Evolutionary conservation across 2,888 invertebrate species (phyloP).

Genomic region (Trachelus troglodyta): DNA sequence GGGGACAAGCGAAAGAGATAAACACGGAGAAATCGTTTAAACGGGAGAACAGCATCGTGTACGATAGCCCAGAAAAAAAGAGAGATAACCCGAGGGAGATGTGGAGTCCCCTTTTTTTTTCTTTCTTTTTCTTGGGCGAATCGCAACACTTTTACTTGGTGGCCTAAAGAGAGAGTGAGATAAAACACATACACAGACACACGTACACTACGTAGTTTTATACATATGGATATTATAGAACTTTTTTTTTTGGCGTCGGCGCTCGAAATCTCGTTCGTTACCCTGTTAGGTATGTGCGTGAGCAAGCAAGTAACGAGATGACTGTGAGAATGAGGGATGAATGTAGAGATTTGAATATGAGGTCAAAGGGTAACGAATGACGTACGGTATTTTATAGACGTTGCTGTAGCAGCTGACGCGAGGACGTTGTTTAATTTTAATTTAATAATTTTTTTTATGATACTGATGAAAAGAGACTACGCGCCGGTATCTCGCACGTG

Average conservation of each 20-base stretch:
- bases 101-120: background rate
- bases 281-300: too few species aligned
- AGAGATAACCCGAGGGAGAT: background rate
- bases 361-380: background rate
- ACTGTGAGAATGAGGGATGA: too few species aligned
- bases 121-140: background rate
- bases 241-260: too few species aligned
- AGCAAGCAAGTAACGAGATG: too few species aligned
- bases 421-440: conserved; percentile 36
- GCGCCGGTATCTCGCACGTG: conserved; percentile 54
- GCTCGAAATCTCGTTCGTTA: too few species aligned
- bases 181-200: conserved; percentile 28
- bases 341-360: background rate
- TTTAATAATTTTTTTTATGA: conserved; percentile 41
- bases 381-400: background rate
- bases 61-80: background rate
- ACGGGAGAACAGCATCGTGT: background rate
- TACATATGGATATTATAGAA: conserved; percentile 26
- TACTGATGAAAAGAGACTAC: conserved; percentile 56
- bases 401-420: conserved; percentile 3
- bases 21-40: background rate
- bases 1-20: too few species aligned
- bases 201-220: conserved; percentile 40
- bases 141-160: background rate
- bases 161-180: conserved; percentile 8